These are phyloP conservation scores for Diadumene lineata DNA, from an alignment of 92 coral and sea anemone species.

Conservation along the genomic window DNA sequence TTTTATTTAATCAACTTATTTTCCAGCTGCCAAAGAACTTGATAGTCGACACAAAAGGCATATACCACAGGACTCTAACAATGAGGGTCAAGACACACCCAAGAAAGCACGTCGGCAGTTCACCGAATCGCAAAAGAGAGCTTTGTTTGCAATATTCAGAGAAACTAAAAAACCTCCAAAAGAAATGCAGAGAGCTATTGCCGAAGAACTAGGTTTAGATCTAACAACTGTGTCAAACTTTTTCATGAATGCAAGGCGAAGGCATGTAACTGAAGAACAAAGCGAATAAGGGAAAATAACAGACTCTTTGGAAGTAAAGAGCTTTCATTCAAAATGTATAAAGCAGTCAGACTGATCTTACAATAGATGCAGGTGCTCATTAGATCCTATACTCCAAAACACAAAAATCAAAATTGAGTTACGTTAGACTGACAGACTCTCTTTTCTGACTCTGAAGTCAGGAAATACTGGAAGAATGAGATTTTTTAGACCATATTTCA, in stretches of 20 bases:
- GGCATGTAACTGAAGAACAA: constrained; percentile 44
- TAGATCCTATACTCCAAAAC: too few relatives aligned
- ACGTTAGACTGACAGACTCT: too few relatives aligned
- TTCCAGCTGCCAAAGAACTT: constrained; percentile 74
- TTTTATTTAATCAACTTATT: not conserved
- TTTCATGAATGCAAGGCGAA: constrained; percentile 89
- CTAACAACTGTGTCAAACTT: constrained; percentile 80
- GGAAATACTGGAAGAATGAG: too few relatives aligned
- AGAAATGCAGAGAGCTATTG: constrained; percentile 86
- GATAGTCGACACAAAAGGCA: constrained; percentile 58
- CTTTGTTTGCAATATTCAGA: constrained; percentile 81
- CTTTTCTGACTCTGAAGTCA: too few relatives aligned
- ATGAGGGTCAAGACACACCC: constrained; percentile 24
- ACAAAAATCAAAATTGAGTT: too few relatives aligned
- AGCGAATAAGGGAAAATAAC: too few relatives aligned
- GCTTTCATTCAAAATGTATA: too few relatives aligned
- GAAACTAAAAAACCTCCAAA: constrained; percentile 87
- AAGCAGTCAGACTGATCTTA: too few relatives aligned
- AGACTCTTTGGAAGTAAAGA: too few relatives aligned
- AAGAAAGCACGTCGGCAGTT: constrained; percentile 75
- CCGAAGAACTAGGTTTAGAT: constrained; percentile 87
- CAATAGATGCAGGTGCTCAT: too few relatives aligned
- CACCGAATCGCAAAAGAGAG: constrained; percentile 82
- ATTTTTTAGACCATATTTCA: too few relatives aligned
- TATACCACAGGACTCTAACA: constrained; percentile 19